A percentile compares a stretch with the other conserved stretches of the same genome.
Conservation (phyloP, 2,797 vertebrate species). For the Sphaeramia orbicularis region DNA sequence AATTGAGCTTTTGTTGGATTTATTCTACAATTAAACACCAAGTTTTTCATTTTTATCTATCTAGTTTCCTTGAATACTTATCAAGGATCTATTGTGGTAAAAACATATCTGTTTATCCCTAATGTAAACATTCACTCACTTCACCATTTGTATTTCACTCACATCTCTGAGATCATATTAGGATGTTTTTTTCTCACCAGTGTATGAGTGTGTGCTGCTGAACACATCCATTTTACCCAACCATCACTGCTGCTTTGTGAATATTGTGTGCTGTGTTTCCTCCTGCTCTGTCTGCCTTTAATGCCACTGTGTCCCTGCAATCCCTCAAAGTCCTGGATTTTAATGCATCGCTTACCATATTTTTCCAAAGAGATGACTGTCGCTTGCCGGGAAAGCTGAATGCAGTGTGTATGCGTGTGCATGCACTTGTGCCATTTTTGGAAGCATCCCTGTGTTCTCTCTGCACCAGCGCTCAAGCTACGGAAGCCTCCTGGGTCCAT, state of each 20-base stretch:
- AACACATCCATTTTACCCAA: conserved; percentile 32
- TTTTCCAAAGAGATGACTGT: conserved; percentile 81
- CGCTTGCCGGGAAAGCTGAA: conserved; percentile 76
- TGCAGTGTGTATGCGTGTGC: conserved; percentile 55
- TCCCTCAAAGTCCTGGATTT: conserved; percentile 70
- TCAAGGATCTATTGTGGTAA: background rate
- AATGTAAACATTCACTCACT: background rate
- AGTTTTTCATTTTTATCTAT: background rate
- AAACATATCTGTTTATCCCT: no score
- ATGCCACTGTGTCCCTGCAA: conserved; percentile 66
- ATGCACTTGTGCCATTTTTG: conserved; percentile 72
- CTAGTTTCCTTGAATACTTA: background rate
- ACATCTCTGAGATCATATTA: conserved; percentile 16
- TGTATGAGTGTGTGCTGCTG: conserved; percentile 14
- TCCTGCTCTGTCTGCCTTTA: conserved; percentile 49
- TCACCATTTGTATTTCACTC: background rate
- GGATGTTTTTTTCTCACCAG: conserved; percentile 5
- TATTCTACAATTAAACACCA: no score
- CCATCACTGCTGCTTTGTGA: conserved; percentile 39
- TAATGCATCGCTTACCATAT: conserved; percentile 72
- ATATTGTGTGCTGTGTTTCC: conserved; percentile 52
- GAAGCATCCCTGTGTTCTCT: conserved; percentile 75
- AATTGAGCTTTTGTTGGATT: no score
- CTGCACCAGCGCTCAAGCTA: conserved; percentile 64
- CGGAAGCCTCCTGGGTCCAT: conserved; percentile 74